Evolutionary conservation across 2,797 vertebrate species (phyloP).

Genomic region (Triplophysa yarkandensis): DNA sequence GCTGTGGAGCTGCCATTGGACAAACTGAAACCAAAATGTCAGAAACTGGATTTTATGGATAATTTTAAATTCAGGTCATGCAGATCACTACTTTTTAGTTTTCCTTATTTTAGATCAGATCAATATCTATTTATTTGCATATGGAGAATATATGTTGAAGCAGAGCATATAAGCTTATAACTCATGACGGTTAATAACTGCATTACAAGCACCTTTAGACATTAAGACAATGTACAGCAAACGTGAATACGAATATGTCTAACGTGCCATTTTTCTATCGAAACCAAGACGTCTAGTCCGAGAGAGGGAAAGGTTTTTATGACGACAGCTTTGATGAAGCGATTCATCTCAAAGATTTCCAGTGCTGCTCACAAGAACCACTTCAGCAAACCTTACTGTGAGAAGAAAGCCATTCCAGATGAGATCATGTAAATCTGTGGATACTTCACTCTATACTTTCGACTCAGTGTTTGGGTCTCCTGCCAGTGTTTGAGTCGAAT

Average conservation of each 20-base stretch:
- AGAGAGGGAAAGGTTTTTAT: constrained; percentile 26
- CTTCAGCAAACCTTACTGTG: constrained; percentile 49
- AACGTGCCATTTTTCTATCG: constrained; percentile 75
- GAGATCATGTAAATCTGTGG: constrained; percentile 24
- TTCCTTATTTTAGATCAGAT: constrained; percentile 62
- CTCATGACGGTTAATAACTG: constrained; percentile 47
- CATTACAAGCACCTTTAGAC: constrained; percentile 60
- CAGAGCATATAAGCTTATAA: constrained; percentile 57
- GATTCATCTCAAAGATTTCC: constrained; percentile 29
- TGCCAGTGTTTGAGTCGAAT: constrained; percentile 43
- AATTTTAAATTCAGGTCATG: constrained; percentile 53
- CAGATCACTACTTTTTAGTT: constrained; percentile 61
- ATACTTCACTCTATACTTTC: constrained; percentile 29
- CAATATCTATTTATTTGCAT: constrained; percentile 73
- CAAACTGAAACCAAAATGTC: constrained; percentile 49
- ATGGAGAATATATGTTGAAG: constrained; percentile 52
- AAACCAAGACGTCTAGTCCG: constrained; percentile 51
- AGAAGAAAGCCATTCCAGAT: constrained; percentile 52
- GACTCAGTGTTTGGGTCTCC: constrained; percentile 40
- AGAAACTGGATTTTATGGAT: constrained; percentile 25
- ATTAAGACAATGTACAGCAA: constrained; percentile 53
- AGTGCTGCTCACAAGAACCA: constrained; percentile 41
- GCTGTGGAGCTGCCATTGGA: constrained; percentile 55
- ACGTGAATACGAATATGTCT: constrained; percentile 61
- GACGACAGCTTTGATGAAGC: constrained; percentile 16